Evolutionary conservation across 2,113 vertebrate species (phyloP).

Genomic region (Heliornis fulica): DNA sequence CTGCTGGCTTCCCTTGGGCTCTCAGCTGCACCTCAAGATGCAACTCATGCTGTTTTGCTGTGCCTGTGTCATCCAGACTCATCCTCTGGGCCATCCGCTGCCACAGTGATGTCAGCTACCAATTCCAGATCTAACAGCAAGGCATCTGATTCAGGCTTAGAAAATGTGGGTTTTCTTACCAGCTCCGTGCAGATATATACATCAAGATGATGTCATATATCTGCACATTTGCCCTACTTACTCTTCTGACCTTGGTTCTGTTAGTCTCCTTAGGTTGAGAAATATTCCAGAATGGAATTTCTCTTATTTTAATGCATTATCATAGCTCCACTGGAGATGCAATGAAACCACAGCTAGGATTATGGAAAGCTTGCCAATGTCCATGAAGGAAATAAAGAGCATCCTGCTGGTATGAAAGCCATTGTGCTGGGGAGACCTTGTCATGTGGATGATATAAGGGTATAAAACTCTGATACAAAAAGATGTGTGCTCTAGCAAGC

Average conservation of each 20-base stretch:
- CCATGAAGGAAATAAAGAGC: not conserved
- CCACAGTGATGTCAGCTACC: not conserved
- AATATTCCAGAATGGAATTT: not conserved
- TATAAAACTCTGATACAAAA: not conserved
- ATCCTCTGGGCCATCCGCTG: not conserved
- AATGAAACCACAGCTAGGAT: not conserved
- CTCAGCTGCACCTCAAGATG: not conserved
- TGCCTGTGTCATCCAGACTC: not conserved
- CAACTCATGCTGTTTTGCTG: not conserved
- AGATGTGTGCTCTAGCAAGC: not conserved
- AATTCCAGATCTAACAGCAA: not conserved
- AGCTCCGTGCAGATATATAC: not conserved
- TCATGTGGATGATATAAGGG: not conserved
- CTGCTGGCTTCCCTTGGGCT: not conserved
- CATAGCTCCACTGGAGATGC: not conserved
- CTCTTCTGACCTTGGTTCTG: not conserved
- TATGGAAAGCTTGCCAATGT: not conserved
- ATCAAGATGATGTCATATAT: too few species aligned
- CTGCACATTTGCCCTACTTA: not conserved
- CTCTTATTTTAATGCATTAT: not conserved
- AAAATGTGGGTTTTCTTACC: not conserved
- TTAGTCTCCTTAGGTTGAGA: not conserved
- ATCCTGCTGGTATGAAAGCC: not conserved
- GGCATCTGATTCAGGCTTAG: not conserved
- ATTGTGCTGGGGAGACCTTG: not conserved